phyloP scores from a whole-genome alignment of 1,140 invertebrate species.

The Megalopta genalis region DNA sequence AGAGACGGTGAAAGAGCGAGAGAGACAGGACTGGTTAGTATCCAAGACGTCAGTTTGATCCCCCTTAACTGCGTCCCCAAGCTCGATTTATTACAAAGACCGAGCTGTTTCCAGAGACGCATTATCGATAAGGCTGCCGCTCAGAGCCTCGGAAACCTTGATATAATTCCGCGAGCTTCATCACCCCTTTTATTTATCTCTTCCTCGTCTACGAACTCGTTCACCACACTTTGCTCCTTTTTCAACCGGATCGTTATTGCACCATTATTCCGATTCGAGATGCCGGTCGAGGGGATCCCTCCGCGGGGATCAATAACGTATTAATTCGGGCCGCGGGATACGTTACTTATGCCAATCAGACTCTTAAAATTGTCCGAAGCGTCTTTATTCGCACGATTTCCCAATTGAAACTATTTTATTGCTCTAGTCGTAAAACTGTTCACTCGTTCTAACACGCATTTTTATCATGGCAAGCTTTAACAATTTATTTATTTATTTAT shows the following conservation, averaged over 20 bases:
- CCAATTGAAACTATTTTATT: too few species aligned
- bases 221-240: background rate
- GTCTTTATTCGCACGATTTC: too few species aligned
- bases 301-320: too few species aligned
- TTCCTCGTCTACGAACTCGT: background rate
- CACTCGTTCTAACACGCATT: too few species aligned
- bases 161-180: conserved; percentile 49
- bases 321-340: too few species aligned
- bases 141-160: conserved; percentile 24
- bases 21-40: conserved; percentile 29
- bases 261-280: background rate
- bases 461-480: too few species aligned
- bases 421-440: too few species aligned
- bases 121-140: conserved; percentile 59
- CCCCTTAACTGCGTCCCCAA: conserved; percentile 56
- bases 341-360: too few species aligned
- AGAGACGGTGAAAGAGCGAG: background rate
- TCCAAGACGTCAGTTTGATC: conserved; percentile 57
- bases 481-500: too few species aligned
- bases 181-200: conserved; percentile 22
- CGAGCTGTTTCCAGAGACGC: conserved; percentile 42
- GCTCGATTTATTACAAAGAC: conserved; percentile 62
- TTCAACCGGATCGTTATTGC: conserved; percentile 2
- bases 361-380: too few species aligned
- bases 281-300: background rate